phyloP scores from a whole-genome alignment of 2,888 invertebrate genomes.

The Spisula solida region DNA sequence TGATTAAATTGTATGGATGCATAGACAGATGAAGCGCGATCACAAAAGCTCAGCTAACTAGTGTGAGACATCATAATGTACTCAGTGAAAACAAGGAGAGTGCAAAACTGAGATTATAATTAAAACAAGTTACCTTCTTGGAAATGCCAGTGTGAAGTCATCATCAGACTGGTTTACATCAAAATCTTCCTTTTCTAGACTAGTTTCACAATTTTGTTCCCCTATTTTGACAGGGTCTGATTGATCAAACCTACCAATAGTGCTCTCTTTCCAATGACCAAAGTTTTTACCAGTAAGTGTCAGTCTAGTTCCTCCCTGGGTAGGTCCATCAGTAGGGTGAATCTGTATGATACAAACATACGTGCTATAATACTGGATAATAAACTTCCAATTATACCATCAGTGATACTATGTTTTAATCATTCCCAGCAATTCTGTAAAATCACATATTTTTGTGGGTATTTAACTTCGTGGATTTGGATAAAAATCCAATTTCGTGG shows the following conservation, averaged over 20 bases:
- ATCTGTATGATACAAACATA: not conserved
- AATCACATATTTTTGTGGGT: too few relatives aligned
- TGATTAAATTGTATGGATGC: too few relatives aligned
- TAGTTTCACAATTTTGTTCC: not conserved
- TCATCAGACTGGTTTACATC: not conserved
- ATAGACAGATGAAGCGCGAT: too few relatives aligned
- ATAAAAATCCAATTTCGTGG: too few relatives aligned
- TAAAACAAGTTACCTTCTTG: not conserved
- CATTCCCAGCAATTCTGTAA: too few relatives aligned
- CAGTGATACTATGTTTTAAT: too few relatives aligned
- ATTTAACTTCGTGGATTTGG: too few relatives aligned
- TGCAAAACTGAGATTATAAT: not conserved
- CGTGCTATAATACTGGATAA: not conserved
- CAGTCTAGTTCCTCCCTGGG: not conserved
- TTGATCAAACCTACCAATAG: not conserved
- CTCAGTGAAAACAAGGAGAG: too few relatives aligned
- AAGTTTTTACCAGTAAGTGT: slow-evolving; percentile 28
- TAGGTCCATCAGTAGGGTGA: not conserved
- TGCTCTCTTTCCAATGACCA: not conserved
- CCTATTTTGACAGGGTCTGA: not conserved
- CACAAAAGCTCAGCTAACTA: too few relatives aligned
- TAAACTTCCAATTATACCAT: too few relatives aligned
- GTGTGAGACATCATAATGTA: too few relatives aligned
- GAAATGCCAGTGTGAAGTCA: not conserved
- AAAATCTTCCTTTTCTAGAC: not conserved